A percentile compares a stretch with the other conserved stretches of the same genome.
phyloP scores from a whole-genome alignment of 2,888 invertebrate genomes.

The Nomada ruficornis region DNA sequence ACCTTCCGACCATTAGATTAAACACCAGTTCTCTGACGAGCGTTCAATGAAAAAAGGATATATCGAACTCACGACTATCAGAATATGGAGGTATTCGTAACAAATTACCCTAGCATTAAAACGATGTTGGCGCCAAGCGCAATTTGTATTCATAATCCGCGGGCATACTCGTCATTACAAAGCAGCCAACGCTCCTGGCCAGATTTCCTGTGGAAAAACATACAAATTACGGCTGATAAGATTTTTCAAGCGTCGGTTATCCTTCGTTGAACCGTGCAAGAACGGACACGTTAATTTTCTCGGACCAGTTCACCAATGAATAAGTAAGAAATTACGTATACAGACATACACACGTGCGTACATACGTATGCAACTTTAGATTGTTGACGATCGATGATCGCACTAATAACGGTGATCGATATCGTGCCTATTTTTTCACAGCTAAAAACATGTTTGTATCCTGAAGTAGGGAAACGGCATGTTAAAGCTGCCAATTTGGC shows the following conservation, averaged over 20 bases:
- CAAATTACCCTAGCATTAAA: slow-evolving; percentile 40
- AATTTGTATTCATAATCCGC: slow-evolving; percentile 45
- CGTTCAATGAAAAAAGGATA: neutral
- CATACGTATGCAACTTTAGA: neutral
- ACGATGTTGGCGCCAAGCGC: slow-evolving; percentile 38
- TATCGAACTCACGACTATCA: neutral
- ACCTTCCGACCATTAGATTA: slow-evolving; percentile 45
- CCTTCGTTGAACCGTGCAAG: neutral
- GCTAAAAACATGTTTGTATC: neutral
- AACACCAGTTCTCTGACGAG: slow-evolving; percentile 19
- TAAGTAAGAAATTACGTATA: slow-evolving; percentile 9
- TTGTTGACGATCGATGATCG: neutral
- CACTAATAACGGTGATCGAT: neutral
- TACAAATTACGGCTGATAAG: neutral
- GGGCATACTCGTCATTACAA: slow-evolving; percentile 30
- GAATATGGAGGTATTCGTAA: slow-evolving; percentile 16
- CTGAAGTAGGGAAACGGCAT: neutral
- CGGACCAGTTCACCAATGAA: slow-evolving; percentile 7
- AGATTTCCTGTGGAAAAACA: slow-evolving; percentile 22
- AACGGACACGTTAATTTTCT: neutral
- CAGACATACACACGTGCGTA: too few species aligned
- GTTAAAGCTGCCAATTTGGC: neutral
- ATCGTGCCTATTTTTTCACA: neutral
- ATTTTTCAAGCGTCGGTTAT: neutral
- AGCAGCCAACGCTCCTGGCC: neutral